Base-by-base conservation (phyloP, 1,140 invertebrate genomes). In the Rhagoletis zephyria region DNA sequence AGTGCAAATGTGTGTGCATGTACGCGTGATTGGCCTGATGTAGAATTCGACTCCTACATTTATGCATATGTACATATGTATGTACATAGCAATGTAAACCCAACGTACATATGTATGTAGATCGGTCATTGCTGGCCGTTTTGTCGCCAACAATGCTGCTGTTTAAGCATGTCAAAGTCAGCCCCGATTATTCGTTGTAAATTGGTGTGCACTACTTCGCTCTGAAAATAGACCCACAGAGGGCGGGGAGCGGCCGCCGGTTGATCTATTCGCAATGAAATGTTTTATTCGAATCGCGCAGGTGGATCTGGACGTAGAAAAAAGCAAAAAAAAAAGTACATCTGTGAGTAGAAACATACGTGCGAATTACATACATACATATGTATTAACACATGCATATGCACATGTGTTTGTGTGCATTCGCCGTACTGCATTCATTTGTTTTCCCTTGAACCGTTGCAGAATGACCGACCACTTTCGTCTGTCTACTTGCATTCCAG, bases 141-240 rank as follows among this genome's bases (percentile, higher is more conserved):
- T 81, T 81, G 48, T 81, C 45, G 74, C 19, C 14, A 7, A 9
- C 74, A 81, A 16, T 42, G n/a, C 74, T 81, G 74, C 74, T 30
- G 56, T 3, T 0, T 51, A 81, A 81, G 74, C 74, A 81, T 81
- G 74, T 81, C 74, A 81, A 81, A 81, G 74, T 81, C 74, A 81
- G 56, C 74, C 74, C 74, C 48, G 74, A 81, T 81, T 81, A 81
- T 30, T 81, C 74, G 48, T 81, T 10, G 74, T 56, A 81, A 81
- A 81, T 81, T 19, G 48, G 74, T 59, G 74, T 81, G 45, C 9
- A 81, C 48, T 59, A 81, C 74, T 81, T 81, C 51, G n/a, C 48
- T 19, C 48, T 19, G 48, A 56, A 56, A 81, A 81, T 81, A 81
- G 74, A 81, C n/a, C 3, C 74, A 51, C 16, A 56, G 48, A 16